Percentiles rank a stretch among this genome's conserved stretches.
phyloP scores from a whole-genome alignment of 2,888 invertebrate species.

The Thera obeliscata region DNA sequence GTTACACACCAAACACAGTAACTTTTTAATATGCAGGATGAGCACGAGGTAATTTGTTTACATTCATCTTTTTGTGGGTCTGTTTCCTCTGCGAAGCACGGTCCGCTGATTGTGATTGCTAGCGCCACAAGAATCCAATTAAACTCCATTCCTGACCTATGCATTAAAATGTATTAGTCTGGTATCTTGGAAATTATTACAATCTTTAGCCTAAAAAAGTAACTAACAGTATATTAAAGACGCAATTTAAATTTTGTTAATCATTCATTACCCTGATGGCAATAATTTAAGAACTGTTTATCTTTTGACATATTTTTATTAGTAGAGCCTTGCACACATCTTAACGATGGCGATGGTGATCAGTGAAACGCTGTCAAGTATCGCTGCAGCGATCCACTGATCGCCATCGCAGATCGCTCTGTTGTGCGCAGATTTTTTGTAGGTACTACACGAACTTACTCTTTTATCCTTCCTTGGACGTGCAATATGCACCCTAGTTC shows the following conservation, averaged over 20 bases:
- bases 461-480: slow-evolving; percentile 8
- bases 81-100: slow-evolving; percentile 24
- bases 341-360: too few species aligned
- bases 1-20: slow-evolving; percentile 72
- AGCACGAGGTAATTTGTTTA: slow-evolving; percentile 55
- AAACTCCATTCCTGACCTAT: slow-evolving; percentile 18
- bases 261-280: too few species aligned
- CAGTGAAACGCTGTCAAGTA: too few species aligned
- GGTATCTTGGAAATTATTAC: not conserved
- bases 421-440: too few species aligned
- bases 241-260: too few species aligned
- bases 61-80: slow-evolving; percentile 48
- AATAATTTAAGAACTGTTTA: too few species aligned
- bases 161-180: slow-evolving; percentile 6
- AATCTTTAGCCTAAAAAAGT: too few species aligned
- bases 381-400: too few species aligned
- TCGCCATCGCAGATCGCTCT: too few species aligned
- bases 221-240: too few species aligned
- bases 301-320: too few species aligned
- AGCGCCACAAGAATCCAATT: slow-evolving; percentile 35
- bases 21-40: slow-evolving; percentile 58
- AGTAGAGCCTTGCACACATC: too few species aligned
- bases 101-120: slow-evolving; percentile 31
- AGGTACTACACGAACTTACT: slow-evolving; percentile 20
- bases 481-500: slow-evolving; percentile 13